These are phyloP conservation scores for Perizoma affinitatum DNA, from an alignment of 2,888 invertebrate species.

Conservation along the genomic window DNA sequence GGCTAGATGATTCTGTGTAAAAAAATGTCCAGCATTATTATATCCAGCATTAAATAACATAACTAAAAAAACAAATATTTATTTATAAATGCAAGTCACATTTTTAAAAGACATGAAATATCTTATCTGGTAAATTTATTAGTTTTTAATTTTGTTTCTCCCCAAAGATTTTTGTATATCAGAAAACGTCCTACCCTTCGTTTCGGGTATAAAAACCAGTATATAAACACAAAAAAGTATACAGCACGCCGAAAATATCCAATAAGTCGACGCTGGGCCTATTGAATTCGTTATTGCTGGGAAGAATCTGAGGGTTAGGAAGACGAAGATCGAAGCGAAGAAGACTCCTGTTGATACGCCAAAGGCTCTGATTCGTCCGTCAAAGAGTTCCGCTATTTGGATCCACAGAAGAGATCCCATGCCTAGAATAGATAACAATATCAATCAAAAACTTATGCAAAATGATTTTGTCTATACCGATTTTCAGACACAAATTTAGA, in stretches of 20 bases:
- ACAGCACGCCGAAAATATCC: constrained; percentile 30
- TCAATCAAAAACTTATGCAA: too few relatives aligned
- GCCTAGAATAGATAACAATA: constrained; percentile 8
- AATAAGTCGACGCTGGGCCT: constrained; percentile 34
- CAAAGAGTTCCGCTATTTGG: constrained; percentile 20
- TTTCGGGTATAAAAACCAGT: constrained; percentile 34
- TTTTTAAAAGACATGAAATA: too few relatives aligned
- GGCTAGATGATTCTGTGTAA: too few relatives aligned
- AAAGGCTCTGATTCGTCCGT: constrained; percentile 28
- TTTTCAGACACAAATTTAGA: too few relatives aligned
- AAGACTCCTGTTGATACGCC: constrained; percentile 19
- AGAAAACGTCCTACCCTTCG: constrained; percentile 33
- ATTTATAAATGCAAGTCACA: too few relatives aligned
- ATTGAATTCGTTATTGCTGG: constrained; percentile 24
- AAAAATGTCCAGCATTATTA: too few relatives aligned
- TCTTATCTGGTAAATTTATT: background rate
- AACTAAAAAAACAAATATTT: too few relatives aligned
- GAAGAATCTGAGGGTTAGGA: constrained; percentile 36
- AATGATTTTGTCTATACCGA: too few relatives aligned
- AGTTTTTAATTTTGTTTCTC: background rate
- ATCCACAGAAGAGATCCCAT: constrained; percentile 16
- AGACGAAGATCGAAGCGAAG: constrained; percentile 12
- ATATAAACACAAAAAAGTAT: constrained; percentile 11
- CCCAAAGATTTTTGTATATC: constrained; percentile 33
- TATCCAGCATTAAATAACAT: too few relatives aligned